phyloP scores from a whole-genome alignment of 92 coral and sea anemone genomes.

The Heteractis magnifica region DNA sequence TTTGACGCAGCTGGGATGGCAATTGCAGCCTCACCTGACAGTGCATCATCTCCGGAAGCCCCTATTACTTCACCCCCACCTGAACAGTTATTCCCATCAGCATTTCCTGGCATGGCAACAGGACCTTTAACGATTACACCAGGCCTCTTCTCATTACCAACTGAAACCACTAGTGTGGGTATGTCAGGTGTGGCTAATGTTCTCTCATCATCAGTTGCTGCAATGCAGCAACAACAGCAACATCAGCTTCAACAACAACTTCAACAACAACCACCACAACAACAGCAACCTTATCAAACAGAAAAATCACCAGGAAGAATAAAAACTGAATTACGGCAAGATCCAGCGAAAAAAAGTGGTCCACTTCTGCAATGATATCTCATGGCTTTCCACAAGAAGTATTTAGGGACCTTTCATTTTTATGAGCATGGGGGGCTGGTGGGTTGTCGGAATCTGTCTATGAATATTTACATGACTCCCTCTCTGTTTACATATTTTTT shows the following conservation, averaged over 20 bases:
- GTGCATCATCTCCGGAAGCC: slow-evolving; percentile 43
- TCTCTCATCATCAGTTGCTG: not conserved
- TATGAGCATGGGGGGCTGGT: too few species aligned
- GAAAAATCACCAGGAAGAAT: not conserved
- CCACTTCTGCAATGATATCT: slow-evolving; percentile 6
- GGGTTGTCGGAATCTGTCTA: not conserved
- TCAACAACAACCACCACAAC: not conserved
- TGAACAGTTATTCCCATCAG: slow-evolving; percentile 47
- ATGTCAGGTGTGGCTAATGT: slow-evolving; percentile 7
- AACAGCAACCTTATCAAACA: slow-evolving; percentile 9
- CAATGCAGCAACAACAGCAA: not conserved
- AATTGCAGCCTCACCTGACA: slow-evolving; percentile 42
- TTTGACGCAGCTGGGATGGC: slow-evolving; percentile 65
- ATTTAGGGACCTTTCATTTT: not conserved
- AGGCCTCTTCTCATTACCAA: slow-evolving; percentile 3
- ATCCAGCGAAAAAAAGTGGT: not conserved
- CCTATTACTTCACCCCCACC: slow-evolving; percentile 49
- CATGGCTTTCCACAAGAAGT: not conserved
- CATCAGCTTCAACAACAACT: not conserved
- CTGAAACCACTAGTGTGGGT: not conserved
- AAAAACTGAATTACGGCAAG: slow-evolving; percentile 9
- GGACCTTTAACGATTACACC: slow-evolving; percentile 24
- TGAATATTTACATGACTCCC: too few species aligned
- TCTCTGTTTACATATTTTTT: too few species aligned
- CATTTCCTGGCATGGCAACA: slow-evolving; percentile 20